Conservation (phyloP, 2,113 vertebrate species). For the Triplophysa siluroides region DNA sequence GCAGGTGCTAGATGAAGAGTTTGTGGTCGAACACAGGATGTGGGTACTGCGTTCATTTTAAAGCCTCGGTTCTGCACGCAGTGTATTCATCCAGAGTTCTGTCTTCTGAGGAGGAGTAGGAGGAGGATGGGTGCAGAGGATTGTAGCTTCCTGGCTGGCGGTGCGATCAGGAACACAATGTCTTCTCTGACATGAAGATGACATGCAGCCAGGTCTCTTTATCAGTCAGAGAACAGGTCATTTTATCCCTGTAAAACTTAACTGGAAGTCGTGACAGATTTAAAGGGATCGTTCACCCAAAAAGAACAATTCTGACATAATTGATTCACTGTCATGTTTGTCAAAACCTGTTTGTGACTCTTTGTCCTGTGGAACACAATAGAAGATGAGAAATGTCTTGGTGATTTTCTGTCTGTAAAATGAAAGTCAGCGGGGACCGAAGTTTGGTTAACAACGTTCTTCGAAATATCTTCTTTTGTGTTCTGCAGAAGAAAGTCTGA, state of each 20-base stretch:
- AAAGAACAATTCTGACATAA: too few species aligned
- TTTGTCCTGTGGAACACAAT: too few species aligned
- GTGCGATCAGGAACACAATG: conserved; percentile 15
- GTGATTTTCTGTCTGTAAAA: too few species aligned
- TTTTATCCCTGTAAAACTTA: neutral
- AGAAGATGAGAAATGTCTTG: too few species aligned
- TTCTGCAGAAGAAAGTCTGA: too few species aligned
- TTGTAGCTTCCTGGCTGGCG: conserved; percentile 29
- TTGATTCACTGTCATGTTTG: too few species aligned
- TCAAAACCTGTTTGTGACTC: too few species aligned
- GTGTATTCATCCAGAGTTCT: neutral
- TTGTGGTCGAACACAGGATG: conserved; percentile 47
- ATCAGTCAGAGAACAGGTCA: neutral
- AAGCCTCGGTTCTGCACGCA: neutral
- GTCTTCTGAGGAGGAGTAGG: conserved; percentile 21
- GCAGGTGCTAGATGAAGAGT: conserved; percentile 35
- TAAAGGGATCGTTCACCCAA: neutral
- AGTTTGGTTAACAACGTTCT: too few species aligned
- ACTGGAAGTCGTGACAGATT: neutral
- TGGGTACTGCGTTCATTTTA: conserved; percentile 9
- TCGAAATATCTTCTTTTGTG: too few species aligned
- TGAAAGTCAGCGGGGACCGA: too few species aligned
- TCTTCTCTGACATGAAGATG: neutral
- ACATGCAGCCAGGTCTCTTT: neutral
- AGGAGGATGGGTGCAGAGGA: neutral